Base-by-base conservation (phyloP, 2,113 vertebrate genomes). In the Pterocles orientalis region DNA sequence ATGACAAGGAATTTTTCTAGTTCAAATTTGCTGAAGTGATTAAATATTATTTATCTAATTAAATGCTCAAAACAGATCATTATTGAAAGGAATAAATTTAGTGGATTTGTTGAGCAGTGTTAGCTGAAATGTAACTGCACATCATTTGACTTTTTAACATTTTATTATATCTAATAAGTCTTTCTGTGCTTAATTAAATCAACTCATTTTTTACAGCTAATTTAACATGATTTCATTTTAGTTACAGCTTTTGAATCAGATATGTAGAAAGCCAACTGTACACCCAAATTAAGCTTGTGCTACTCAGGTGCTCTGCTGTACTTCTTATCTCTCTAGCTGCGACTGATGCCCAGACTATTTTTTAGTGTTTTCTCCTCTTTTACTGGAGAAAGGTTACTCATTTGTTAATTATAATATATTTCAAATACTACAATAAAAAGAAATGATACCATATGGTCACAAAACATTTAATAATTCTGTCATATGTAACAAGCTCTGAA, bases 21-120 rank as follows among this genome's bases (percentile, higher is more conserved):
- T 97, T 98, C 97, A 97, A 97, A 98, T 98, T 98, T 98, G 95
- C 97, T 97, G 97, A 98, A 98, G 97, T 98, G 98, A 98, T 98
- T 98, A 98, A 98, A 98, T 98, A 98, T 98, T 98, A 98, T 98
- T 98, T 98, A 98, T 98, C 98, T 98, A 98, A 98, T 98, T 98
- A 98, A 98, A 98, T 95, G 98, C 96, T 98, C 98, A 98, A 98
- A 98, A 98, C 98, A 98, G 97, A 98, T 98, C 97, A 98, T 98
- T 98, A 98, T 98, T 98, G 98, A 98, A 98, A 98, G 98, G 98
- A 98, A 98, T 98, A 98, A 97, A 98, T 98, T 98, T 97, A 93
- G 96, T 97, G 93, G 97, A 97, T 98, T 98, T 98, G 97, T 97
- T 94, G 97, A 98, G 95, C 94, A 90, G 95, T 91, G 97, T 97